Evolutionary conservation across 2,113 vertebrate genomes (phyloP), one percentile per base, ranked within the genome.

Genomic region (Halcyon senegalensis): DNA sequence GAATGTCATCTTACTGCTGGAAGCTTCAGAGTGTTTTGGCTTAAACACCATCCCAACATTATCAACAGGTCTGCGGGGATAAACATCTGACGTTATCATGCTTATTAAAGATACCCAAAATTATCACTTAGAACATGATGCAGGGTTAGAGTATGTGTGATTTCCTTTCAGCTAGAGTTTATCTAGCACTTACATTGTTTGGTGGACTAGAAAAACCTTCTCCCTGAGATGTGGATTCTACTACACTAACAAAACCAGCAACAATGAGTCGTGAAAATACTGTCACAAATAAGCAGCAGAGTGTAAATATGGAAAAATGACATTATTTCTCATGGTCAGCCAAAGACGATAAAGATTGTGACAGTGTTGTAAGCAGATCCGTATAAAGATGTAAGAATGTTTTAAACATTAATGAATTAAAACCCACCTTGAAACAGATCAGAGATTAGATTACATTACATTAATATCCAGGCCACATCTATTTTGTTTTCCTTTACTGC

Each of bases 171-270:
- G 13, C 8, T 33, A 33, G 11, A 31, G 13, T 41, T 89, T 68
- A 75, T 21, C 21, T 12, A 84, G 20, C 7, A 1, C 14, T 30
- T 59, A 7, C 9, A 37, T 11, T 70, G 37, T 44, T 63, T 13
- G 20, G 27, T 30, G 46, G 27, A 8, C 15, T 56, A 89, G 13
- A 91, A 87, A 14, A 89, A 76, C 16, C 6, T 37, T 44, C 39
- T 48, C 31, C 44, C 13, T 67, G 35, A 19, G 31, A 8, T 0
- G 3, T 35, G 31, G 16, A 11, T 83, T 85, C 63, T 25, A 62
- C 46, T 25, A 55, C 0, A 0, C 37, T 59, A 50, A 84, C 35
- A 84, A 62, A 77, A 83, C 0, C 39, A 78, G 15, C 17, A 62
- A 12, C 9, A 69, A 67, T 15, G 53, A 55, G 16, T 27, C n/a